These are phyloP conservation scores for Semicossyphus pulcher DNA, from an alignment of 2,113 vertebrate genomes.

Conservation along the genomic window DNA sequence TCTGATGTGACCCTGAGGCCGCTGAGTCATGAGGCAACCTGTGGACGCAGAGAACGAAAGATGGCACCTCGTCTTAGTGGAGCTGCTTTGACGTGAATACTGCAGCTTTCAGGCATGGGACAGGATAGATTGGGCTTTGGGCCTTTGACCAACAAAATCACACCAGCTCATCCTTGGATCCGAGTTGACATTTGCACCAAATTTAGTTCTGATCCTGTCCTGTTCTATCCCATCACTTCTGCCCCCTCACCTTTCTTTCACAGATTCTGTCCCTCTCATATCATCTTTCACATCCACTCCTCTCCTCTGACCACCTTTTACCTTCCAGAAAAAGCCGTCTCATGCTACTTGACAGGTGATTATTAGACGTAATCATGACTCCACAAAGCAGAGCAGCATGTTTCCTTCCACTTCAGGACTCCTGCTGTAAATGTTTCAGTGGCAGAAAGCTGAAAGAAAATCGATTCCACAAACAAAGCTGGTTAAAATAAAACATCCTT, in stretches of 20 bases:
- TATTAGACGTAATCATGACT: not conserved
- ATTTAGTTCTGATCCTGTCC: too few species aligned
- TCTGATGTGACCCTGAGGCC: not conserved
- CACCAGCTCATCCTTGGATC: too few species aligned
- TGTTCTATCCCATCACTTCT: too few species aligned
- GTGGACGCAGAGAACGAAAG: not conserved
- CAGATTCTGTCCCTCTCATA: not conserved
- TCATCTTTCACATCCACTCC: not conserved
- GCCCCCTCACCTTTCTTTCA: not conserved
- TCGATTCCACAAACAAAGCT: conserved; percentile 29
- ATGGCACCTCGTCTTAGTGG: not conserved
- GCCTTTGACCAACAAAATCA: too few species aligned
- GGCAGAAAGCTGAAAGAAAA: conserved; percentile 28
- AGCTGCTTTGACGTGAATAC: not conserved
- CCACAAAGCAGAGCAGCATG: not conserved
- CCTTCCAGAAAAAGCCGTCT: not conserved
- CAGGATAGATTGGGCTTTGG: too few species aligned
- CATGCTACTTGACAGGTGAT: not conserved
- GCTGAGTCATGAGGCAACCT: conserved; percentile 26
- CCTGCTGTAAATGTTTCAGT: not conserved
- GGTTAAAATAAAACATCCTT: not conserved
- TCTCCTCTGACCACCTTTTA: not conserved
- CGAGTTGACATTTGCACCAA: too few species aligned
- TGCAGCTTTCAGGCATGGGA: not conserved
- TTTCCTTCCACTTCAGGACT: conserved; percentile 1